Evolutionary conservation across 2,797 vertebrate genomes (phyloP).

Genomic region (Serranus cabrilla): DNA sequence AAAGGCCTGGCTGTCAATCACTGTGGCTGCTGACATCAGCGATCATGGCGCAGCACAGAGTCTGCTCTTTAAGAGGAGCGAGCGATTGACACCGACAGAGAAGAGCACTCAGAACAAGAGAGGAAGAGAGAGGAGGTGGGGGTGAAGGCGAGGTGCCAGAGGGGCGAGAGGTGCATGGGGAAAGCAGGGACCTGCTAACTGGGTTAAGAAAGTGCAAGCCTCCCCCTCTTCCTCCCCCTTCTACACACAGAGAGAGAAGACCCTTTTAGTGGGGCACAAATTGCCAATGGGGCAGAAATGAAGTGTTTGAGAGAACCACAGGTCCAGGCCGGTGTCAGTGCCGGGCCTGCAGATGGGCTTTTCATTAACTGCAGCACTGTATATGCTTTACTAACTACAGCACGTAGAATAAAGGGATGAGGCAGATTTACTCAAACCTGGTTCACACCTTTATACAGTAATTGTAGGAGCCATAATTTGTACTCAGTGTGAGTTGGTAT

Average conservation of each 20-base stretch:
- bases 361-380: conserved; percentile 75
- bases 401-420: conserved; percentile 21
- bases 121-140: conserved; percentile 33
- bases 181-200: conserved; percentile 78
- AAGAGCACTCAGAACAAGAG: conserved; percentile 77
- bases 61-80: conserved; percentile 75
- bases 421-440: conserved; percentile 28
- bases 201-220: conserved; percentile 80
- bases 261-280: conserved; percentile 82
- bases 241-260: conserved; percentile 40
- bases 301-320: conserved; percentile 70
- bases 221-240: conserved; percentile 9
- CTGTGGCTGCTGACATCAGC: conserved; percentile 85
- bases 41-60: conserved; percentile 66
- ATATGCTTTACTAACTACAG: conserved; percentile 43
- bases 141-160: conserved; percentile 40
- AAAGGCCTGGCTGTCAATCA: conserved; percentile 85
- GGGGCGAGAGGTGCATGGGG: conserved; percentile 72
- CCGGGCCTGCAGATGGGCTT: conserved; percentile 73
- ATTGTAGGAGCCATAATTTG: too few species aligned
- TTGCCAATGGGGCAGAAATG: conserved; percentile 81
- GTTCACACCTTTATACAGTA: neutral
- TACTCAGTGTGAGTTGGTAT: too few species aligned
- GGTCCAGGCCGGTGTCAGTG: conserved; percentile 70
- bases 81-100: conserved; percentile 78